These are phyloP conservation scores for Steromphala cineraria DNA, from an alignment of 2,888 invertebrate genomes.

Conservation along the genomic window DNA sequence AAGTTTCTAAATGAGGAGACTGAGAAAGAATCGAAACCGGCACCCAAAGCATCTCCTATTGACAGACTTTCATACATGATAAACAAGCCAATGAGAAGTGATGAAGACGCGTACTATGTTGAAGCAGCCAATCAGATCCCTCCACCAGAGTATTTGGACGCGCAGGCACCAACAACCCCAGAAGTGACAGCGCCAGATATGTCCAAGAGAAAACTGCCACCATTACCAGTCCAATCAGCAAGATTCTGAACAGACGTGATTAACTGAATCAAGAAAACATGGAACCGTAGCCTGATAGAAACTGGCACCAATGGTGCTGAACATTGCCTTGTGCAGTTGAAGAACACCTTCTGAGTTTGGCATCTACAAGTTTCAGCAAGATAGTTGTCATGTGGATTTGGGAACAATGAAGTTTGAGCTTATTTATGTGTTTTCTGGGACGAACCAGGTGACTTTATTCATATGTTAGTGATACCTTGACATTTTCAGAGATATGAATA, in stretches of 20 bases:
- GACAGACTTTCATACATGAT: conserved; percentile 1
- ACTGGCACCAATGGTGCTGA: no score
- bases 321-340: no score
- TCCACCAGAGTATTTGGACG: neutral
- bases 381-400: no score
- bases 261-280: neutral
- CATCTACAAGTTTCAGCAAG: no score
- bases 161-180: neutral
- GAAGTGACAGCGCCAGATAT: neutral
- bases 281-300: neutral
- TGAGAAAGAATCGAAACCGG: neutral
- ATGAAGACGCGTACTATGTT: neutral
- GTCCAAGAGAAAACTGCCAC: conserved; percentile 21
- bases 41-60: neutral
- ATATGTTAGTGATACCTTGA: no score
- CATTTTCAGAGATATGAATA: no score
- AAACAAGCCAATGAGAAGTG: neutral
- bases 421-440: no score
- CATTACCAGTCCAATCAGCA: conserved; percentile 4
- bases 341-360: no score
- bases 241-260: neutral
- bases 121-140: neutral
- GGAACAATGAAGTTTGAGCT: no score
- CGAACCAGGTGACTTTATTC: no score
- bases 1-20: neutral